Evolutionary conservation across 2,888 invertebrate genomes (phyloP).

Genomic region (Drosophila setosimentum): DNA sequence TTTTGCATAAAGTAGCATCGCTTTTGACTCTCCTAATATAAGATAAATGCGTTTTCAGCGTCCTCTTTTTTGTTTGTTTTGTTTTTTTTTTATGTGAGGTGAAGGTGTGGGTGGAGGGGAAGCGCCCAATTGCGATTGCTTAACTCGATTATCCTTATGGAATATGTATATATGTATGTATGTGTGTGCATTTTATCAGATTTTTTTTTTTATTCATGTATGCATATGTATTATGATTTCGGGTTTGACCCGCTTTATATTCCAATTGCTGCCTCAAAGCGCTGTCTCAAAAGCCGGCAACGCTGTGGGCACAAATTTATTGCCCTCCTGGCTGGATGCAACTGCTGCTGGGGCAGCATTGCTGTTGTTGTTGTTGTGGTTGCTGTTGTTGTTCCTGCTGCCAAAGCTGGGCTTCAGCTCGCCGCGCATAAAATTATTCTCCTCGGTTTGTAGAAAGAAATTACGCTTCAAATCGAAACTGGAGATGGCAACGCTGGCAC

Average conservation of each 20-base stretch:
- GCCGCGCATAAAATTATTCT: conserved; percentile 85
- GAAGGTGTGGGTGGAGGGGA: conserved; percentile 11
- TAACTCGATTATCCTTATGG: conserved; percentile 64
- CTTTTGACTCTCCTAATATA: conserved; percentile 62
- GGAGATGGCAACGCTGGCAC: conserved; percentile 62
- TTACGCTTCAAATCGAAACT: conserved; percentile 83
- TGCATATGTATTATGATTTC: conserved; percentile 39
- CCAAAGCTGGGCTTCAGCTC: conserved; percentile 80
- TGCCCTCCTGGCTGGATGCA: conserved; percentile 32
- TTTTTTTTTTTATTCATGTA: conserved; percentile 22
- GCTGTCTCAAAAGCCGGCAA: conserved; percentile 82
- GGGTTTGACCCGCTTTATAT: conserved; percentile 67
- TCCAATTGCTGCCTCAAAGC: conserved; percentile 55
- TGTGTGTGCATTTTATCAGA: conserved; percentile 11
- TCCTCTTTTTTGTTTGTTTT: conserved; percentile 7
- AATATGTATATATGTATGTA: conserved; percentile 50
- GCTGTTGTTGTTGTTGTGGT: not conserved
- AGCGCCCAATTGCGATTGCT: conserved; percentile 60
- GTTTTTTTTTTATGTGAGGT: conserved; percentile 6
- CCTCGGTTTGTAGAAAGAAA: conserved; percentile 85
- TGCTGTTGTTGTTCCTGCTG: conserved; percentile 17
- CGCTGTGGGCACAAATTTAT: conserved; percentile 53
- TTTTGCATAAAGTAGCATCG: conserved; percentile 80
- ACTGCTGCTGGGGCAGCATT: conserved; percentile 1
- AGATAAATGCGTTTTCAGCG: conserved; percentile 65